Evolutionary conservation across 2,888 invertebrate genomes (phyloP).

Genomic region (Alloplasta piceator): DNA sequence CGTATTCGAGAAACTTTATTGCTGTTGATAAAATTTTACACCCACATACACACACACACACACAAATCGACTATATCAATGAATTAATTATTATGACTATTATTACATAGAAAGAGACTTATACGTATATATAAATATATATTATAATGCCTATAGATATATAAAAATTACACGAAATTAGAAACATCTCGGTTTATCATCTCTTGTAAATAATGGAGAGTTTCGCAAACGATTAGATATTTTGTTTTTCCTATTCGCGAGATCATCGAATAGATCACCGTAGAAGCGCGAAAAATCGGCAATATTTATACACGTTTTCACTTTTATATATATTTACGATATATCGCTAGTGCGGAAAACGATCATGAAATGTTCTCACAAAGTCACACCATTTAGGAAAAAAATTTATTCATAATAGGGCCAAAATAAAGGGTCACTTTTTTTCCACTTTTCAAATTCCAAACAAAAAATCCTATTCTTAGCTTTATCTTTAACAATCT

Average conservation of each 20-base stretch:
- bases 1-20: slow-evolving; percentile 27
- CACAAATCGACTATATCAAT: background rate
- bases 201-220: slow-evolving; percentile 66
- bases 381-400: background rate
- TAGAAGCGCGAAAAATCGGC: slow-evolving; percentile 28
- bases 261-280: background rate
- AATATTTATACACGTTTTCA: slow-evolving; percentile 61
- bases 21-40: slow-evolving; percentile 63
- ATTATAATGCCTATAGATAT: slow-evolving; percentile 19
- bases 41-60: slow-evolving; percentile 28
- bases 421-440: too few relatives aligned
- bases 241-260: slow-evolving; percentile 15
- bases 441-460: too few relatives aligned
- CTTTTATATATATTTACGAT: slow-evolving; percentile 62
- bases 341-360: slow-evolving; percentile 35
- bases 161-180: background rate
- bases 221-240: slow-evolving; percentile 44
- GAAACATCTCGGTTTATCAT: slow-evolving; percentile 52
- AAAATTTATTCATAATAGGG: too few relatives aligned
- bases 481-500: too few relatives aligned
- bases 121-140: slow-evolving; percentile 53
- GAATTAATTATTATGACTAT: slow-evolving; percentile 43
- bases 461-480: too few relatives aligned
- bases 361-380: slow-evolving; percentile 11
- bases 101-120: slow-evolving; percentile 57